Evolutionary conservation across 2,113 vertebrate genomes (phyloP).

Genomic region (human (Homo sapiens)): GRCh38 chr12:65786001-65786500

Average conservation of each 20-base stretch:
- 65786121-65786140: background rate
- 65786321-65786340: background rate
- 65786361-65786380: background rate
- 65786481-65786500: too few relatives aligned
- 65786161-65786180: background rate
- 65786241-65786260: background rate
- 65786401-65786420: too few relatives aligned
- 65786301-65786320: background rate
- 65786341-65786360: background rate
- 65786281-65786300: background rate
- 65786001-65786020: background rate
- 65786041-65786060: background rate
- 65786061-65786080: background rate
- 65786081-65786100: background rate
- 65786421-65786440: too few relatives aligned
- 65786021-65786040: background rate
- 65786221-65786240: background rate
- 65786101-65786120: background rate
- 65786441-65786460: too few relatives aligned
- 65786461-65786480: too few relatives aligned
- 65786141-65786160: background rate
- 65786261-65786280: background rate
- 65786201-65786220: background rate
- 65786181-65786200: background rate
- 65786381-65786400: too few relatives aligned